Evolutionary conservation across 2,888 invertebrate genomes (phyloP).

Genomic region (Acanthococcus lagerstroemiae): DNA sequence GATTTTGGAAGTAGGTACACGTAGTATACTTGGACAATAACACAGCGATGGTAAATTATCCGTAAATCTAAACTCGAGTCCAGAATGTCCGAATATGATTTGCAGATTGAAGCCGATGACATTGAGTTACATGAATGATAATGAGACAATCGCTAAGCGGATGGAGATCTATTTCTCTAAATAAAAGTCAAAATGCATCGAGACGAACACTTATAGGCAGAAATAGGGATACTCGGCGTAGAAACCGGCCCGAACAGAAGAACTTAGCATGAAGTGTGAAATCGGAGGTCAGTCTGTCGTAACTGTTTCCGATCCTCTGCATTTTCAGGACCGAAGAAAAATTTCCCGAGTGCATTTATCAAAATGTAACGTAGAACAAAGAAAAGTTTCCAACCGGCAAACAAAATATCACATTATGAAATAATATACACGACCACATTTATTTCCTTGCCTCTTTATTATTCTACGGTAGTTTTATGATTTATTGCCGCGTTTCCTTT

Average conservation of each 20-base stretch:
- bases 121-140: too few species aligned
- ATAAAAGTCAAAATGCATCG: too few species aligned
- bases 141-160: too few species aligned
- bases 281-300: slow-evolving; percentile 23
- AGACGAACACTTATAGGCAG: too few species aligned
- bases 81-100: too few species aligned
- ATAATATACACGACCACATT: slow-evolving; percentile 18
- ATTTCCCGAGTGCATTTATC: slow-evolving; percentile 27
- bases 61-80: too few species aligned
- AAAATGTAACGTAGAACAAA: slow-evolving; percentile 16
- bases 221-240: too few species aligned
- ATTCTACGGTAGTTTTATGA: slow-evolving; percentile 23
- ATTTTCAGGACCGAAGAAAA: background rate
- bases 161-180: too few species aligned
- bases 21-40: too few species aligned
- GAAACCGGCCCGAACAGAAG: background rate
- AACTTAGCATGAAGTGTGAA: slow-evolving; percentile 25
- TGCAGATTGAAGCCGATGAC: too few species aligned
- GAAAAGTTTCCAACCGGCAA: slow-evolving; percentile 21
- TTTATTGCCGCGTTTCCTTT: slow-evolving; percentile 21
- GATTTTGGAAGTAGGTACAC: too few species aligned
- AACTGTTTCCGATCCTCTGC: slow-evolving; percentile 18
- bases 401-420: slow-evolving; percentile 8
- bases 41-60: too few species aligned
- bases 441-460: slow-evolving; percentile 23